phyloP scores from a whole-genome alignment of 2,888 invertebrate genomes.

The Balanococcus diminutus region DNA sequence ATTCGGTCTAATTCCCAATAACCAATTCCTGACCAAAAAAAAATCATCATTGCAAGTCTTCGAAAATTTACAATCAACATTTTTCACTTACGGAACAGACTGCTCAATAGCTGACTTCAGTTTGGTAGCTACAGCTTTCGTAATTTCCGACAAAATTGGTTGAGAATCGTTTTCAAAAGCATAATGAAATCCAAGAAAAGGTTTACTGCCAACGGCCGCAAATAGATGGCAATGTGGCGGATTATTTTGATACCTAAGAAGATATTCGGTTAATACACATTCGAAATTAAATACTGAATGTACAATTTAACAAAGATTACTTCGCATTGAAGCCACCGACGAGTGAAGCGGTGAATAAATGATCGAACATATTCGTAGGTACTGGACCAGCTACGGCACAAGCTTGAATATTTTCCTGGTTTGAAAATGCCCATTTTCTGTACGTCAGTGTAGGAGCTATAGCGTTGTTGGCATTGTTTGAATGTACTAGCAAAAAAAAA shows the following conservation, averaged over 20 bases:
- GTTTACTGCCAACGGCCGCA: conserved; percentile 64
- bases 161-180: conserved; percentile 86
- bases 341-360: conserved; percentile 80
- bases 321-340: conserved; percentile 75
- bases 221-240: conserved; percentile 59
- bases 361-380: conserved; percentile 81
- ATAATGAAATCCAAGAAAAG: conserved; percentile 87
- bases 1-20: conserved; percentile 44
- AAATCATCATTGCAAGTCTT: not conserved
- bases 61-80: not conserved
- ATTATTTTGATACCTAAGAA: conserved; percentile 55
- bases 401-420: conserved; percentile 76
- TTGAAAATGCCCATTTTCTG: conserved; percentile 86
- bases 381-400: conserved; percentile 76
- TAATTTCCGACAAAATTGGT: conserved; percentile 86
- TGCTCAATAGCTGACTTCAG: conserved; percentile 71
- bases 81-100: conserved; percentile 70
- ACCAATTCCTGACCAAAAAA: conserved; percentile 45
- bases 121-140: conserved; percentile 87
- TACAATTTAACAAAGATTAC: conserved; percentile 60
- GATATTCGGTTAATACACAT: not conserved
- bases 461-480: conserved; percentile 68
- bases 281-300: not conserved
- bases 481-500: conserved; percentile 66
- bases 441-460: conserved; percentile 69